Conservation (phyloP, 2,797 vertebrate species). For the Sebastes kiyomatsui region DNA sequence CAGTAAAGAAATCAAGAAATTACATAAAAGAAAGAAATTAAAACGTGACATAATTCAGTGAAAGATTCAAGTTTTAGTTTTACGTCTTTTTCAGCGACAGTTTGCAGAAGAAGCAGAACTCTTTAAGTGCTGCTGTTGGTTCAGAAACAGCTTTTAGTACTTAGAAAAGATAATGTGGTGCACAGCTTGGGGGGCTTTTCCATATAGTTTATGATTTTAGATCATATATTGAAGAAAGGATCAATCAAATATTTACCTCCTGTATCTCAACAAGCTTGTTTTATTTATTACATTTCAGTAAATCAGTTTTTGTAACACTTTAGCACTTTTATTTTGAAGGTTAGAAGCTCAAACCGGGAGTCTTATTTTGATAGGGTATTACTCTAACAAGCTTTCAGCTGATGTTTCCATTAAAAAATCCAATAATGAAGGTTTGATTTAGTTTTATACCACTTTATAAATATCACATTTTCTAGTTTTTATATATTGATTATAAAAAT, state of each 20-base stretch:
- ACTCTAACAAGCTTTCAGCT: background rate
- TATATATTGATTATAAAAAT: background rate
- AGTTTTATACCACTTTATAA: background rate
- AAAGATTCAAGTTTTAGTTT: too few relatives aligned
- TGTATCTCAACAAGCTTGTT: too few relatives aligned
- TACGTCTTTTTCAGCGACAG: too few relatives aligned
- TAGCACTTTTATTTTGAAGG: too few relatives aligned
- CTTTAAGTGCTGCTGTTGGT: background rate
- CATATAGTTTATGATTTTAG: too few relatives aligned
- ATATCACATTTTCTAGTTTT: background rate
- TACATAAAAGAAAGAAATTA: background rate
- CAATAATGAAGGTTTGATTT: background rate
- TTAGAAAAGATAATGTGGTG: background rate
- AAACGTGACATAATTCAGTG: background rate
- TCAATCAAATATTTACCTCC: too few relatives aligned
- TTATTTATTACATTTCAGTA: too few relatives aligned
- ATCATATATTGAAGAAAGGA: too few relatives aligned
- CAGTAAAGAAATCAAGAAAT: accelerated
- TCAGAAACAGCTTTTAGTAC: too few relatives aligned
- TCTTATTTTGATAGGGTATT: background rate
- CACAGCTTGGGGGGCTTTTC: background rate
- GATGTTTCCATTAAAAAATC: background rate
- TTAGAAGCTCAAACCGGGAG: too few relatives aligned
- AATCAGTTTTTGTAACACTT: too few relatives aligned
- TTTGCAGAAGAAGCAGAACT: background rate